Conservation (phyloP, 2,797 vertebrate genomes). For the Dallia pectoralis region DNA sequence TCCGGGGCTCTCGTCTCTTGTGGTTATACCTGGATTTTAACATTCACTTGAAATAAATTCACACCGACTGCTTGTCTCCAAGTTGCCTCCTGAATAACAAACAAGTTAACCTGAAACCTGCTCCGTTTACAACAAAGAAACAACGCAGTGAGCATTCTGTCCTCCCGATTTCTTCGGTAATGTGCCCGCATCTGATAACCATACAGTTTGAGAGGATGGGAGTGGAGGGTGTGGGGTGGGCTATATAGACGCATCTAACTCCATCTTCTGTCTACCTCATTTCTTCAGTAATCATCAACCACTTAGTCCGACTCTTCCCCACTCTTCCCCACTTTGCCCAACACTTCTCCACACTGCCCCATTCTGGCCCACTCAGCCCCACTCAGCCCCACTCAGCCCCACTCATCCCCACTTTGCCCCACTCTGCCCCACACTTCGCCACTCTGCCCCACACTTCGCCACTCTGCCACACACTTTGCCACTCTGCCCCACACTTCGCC, state of each 20-base stretch:
- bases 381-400: too few relatives aligned
- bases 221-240: conserved; percentile 24
- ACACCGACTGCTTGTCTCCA: conserved; percentile 53
- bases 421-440: too few relatives aligned
- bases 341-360: too few relatives aligned
- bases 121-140: conserved; percentile 31
- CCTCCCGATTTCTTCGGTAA: conserved; percentile 10
- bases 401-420: too few relatives aligned
- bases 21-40: conserved; percentile 64
- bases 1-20: conserved; percentile 38
- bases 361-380: too few relatives aligned
- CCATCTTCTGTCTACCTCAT: conserved; percentile 32
- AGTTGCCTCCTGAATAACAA: conserved; percentile 22
- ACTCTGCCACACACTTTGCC: too few relatives aligned
- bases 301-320: too few relatives aligned
- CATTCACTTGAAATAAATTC: conserved; percentile 75
- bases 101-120: conserved; percentile 57
- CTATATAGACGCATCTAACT: conserved; percentile 46
- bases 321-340: too few relatives aligned
- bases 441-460: too few relatives aligned
- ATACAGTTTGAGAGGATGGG: neutral
- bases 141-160: conserved; percentile 18
- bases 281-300: conserved; percentile 65
- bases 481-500: too few relatives aligned
- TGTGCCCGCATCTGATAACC: conserved; percentile 22